phyloP scores from a whole-genome alignment of 2,888 invertebrate genomes.

The Ischnura elegans region DNA sequence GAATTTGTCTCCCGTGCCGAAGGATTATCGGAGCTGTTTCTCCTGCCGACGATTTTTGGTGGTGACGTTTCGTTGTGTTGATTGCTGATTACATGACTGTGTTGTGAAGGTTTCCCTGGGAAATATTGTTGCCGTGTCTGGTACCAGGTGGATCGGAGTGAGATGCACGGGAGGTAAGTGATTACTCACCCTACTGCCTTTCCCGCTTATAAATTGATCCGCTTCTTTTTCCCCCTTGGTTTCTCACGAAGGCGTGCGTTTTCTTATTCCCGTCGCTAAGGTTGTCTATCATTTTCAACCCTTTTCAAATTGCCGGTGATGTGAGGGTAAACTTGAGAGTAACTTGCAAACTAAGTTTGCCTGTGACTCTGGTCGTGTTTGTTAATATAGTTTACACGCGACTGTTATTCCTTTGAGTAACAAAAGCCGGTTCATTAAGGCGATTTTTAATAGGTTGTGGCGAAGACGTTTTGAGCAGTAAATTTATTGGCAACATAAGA shows the following conservation, averaged over 20 bases:
- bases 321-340: not conserved
- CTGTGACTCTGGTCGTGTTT: not conserved
- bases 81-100: conserved; percentile 62
- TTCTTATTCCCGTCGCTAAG: not conserved
- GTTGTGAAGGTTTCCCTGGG: conserved; percentile 66
- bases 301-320: not conserved
- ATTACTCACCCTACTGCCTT: conserved; percentile 51
- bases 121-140: conserved; percentile 66
- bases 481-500: too few species aligned
- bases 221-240: conserved; percentile 47
- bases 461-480: too few species aligned
- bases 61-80: conserved; percentile 55
- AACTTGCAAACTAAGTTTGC: not conserved
- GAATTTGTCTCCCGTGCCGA: not conserved
- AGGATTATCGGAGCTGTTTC: not conserved
- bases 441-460: too few species aligned
- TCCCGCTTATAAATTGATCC: conserved; percentile 57
- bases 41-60: conserved; percentile 19
- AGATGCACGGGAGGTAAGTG: conserved; percentile 63
- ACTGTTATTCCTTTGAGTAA: too few species aligned
- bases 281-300: conserved; percentile 29
- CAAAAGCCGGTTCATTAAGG: too few species aligned
- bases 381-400: not conserved
- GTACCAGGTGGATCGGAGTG: conserved; percentile 62
- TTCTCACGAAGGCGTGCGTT: conserved; percentile 45